Conservation (phyloP, 2,797 vertebrate genomes). For the Eurystomus glaucurus region DNA sequence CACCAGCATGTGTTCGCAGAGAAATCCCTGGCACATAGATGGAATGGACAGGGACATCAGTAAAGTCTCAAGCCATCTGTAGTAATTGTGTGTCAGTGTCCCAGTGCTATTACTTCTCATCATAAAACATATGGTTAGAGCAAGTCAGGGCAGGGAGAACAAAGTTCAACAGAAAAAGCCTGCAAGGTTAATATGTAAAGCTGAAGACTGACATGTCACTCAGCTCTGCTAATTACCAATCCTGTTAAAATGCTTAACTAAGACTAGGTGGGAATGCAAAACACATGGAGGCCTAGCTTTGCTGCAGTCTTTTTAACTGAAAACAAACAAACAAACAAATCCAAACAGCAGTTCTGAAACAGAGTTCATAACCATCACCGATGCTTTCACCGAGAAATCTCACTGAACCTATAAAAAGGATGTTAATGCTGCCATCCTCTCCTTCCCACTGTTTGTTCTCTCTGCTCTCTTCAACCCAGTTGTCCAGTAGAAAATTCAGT, state of each 20-base stretch:
- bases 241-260: background rate
- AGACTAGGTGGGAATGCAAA: background rate
- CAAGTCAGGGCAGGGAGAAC: background rate
- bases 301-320: background rate
- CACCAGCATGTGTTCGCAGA: background rate
- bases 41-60: background rate
- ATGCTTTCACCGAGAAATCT: background rate
- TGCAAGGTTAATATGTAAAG: background rate
- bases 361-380: background rate
- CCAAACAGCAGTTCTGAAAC: background rate
- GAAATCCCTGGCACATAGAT: background rate
- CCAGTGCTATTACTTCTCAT: background rate
- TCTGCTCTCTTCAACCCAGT: background rate
- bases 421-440: background rate
- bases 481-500: background rate
- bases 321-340: background rate
- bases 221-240: conserved; percentile 10
- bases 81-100: background rate
- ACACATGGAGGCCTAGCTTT: background rate
- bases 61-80: conserved; percentile 29
- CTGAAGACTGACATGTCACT: background rate
- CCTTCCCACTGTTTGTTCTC: background rate
- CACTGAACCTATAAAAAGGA: background rate
- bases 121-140: conserved; percentile 41
- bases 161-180: conserved; percentile 1